Conservation (phyloP, 2,888 invertebrate genomes). For the Pyrrhia umbra region DNA sequence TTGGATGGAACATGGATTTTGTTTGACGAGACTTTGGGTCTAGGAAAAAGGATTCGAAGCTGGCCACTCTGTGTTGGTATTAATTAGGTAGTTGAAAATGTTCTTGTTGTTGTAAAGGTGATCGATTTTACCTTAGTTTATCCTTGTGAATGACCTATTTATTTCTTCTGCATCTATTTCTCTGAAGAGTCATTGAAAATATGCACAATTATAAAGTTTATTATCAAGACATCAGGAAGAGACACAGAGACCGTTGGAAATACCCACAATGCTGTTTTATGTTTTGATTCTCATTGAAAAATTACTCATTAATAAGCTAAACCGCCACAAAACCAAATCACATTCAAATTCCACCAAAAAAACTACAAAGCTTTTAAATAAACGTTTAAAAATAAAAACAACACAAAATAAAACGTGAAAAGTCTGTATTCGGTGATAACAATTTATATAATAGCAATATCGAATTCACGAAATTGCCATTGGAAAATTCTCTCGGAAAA, state of each 20-base stretch:
- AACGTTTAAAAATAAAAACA: conserved; percentile 28
- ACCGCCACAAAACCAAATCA: background rate
- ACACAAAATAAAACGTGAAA: conserved; percentile 33
- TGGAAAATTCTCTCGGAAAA: conserved; percentile 40
- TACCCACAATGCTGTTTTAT: no score
- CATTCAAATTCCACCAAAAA: conserved; percentile 49
- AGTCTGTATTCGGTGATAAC: conserved; percentile 52
- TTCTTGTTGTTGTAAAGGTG: background rate
- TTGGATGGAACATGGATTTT: conserved; percentile 29
- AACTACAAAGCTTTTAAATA: conserved; percentile 8
- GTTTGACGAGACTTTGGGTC: conserved; percentile 17
- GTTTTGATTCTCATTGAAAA: no score
- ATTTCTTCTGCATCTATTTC: background rate
- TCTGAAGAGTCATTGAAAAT: background rate
- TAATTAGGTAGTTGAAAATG: background rate
- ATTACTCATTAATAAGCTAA: background rate
- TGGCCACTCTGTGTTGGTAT: background rate
- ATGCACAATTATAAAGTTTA: no score
- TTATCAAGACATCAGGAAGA: no score
- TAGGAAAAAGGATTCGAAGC: background rate
- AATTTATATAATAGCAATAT: conserved; percentile 57
- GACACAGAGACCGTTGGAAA: no score
- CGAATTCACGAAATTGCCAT: conserved; percentile 49
- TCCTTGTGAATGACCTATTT: background rate
- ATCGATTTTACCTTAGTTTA: background rate